A percentile compares a stretch with the other conserved stretches of the same genome.
Evolutionary conservation across 2,888 invertebrate species (phyloP).

Genomic region (Charanyca ferruginea): DNA sequence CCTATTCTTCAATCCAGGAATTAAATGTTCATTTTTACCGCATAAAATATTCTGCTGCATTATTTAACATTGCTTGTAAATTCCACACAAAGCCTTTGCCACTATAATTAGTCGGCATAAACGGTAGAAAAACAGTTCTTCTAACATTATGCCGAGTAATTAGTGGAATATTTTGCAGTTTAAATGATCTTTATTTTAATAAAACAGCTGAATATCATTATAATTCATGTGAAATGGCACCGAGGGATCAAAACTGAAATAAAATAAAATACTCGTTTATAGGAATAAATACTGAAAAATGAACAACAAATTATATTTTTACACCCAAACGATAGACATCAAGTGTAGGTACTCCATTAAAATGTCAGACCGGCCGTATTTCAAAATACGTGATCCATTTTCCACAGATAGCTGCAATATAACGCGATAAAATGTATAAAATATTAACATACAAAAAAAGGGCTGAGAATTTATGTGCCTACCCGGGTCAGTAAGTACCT

Average conservation of each 20-base stretch:
- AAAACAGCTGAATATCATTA: background rate
- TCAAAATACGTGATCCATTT: conserved; percentile 51
- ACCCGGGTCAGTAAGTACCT: conserved; percentile 32
- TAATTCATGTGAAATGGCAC: background rate
- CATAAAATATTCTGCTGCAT: too few relatives aligned
- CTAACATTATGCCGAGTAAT: background rate
- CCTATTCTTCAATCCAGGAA: too few relatives aligned
- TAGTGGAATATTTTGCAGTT: background rate
- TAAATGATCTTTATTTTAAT: background rate
- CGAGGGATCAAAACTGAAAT: conserved; percentile 1
- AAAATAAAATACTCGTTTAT: conserved; percentile 21
- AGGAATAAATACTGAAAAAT: conserved; percentile 22
- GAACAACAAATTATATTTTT: conserved; percentile 37
- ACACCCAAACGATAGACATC: conserved; percentile 37
- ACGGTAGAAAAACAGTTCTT: too few relatives aligned
- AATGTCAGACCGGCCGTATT: conserved; percentile 33
- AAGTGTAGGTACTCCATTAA: conserved; percentile 53
- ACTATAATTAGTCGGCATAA: too few relatives aligned
- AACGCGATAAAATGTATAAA: conserved; percentile 49
- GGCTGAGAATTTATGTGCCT: conserved; percentile 38
- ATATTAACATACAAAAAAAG: conserved; percentile 53
- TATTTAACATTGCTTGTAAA: background rate
- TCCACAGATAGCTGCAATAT: conserved; percentile 53
- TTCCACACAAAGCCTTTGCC: too few relatives aligned
- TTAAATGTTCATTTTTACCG: too few relatives aligned